Conservation (phyloP, 2,888 invertebrate species). For the Dione juno region DNA sequence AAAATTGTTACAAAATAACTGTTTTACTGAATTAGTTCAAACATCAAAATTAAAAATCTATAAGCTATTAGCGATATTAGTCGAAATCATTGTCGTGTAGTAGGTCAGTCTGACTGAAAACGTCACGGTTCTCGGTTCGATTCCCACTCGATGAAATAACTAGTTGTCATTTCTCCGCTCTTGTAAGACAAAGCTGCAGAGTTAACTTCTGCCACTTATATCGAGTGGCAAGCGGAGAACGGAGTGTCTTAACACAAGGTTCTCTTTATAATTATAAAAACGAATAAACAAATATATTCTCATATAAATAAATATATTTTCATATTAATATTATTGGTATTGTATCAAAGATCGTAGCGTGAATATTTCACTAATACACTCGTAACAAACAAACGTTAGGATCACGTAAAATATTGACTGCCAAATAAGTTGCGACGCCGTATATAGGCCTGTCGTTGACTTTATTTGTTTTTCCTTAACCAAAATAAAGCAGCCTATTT, state of each 20-base stretch:
- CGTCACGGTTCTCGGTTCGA: too few species aligned
- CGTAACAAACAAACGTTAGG: slow-evolving; percentile 18
- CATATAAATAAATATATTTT: not conserved
- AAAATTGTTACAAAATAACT: too few species aligned
- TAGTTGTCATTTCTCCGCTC: too few species aligned
- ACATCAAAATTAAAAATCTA: too few species aligned
- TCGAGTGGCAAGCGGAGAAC: too few species aligned
- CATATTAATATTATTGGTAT: not conserved
- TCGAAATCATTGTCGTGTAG: too few species aligned
- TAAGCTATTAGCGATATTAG: too few species aligned
- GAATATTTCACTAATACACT: not conserved
- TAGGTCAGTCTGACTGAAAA: too few species aligned
- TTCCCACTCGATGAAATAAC: too few species aligned
- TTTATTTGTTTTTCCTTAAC: slow-evolving; percentile 3
- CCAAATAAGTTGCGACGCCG: slow-evolving; percentile 47
- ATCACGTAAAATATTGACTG: slow-evolving; percentile 66
- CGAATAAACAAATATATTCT: not conserved
- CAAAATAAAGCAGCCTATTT: not conserved
- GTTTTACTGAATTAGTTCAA: too few species aligned
- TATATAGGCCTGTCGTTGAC: not conserved
- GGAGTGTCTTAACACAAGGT: not conserved
- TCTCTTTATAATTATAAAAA: not conserved
- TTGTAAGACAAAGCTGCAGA: too few species aligned
- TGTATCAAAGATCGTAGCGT: not conserved
- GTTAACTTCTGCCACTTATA: too few species aligned